Evolutionary conservation across 2,888 invertebrate species (phyloP), one percentile per base, ranked within the genome.

Genomic region (Lepidochitona cinerea): DNA sequence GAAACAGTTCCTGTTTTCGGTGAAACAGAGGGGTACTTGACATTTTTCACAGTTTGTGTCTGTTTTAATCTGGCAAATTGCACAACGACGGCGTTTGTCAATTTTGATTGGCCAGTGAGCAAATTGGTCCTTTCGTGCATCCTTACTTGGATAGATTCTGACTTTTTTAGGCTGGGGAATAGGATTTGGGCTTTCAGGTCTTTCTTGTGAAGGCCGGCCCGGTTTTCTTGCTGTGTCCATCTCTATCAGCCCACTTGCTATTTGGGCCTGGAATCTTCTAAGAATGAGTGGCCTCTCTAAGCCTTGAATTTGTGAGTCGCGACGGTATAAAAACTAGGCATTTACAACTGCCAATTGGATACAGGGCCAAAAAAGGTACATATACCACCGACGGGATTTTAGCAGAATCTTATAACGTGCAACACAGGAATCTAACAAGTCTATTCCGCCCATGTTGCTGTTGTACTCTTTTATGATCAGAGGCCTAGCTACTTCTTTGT

Each of bases 1-100:
- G 53, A 75, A 72, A 54, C 75, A 72, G 71, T 72, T 75, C 35
- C 72, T 64, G 35, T 72, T 49, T 52, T 75, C 71, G 65, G 59
- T 70, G 18, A 72, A 59, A 37, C 72, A 75, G 37, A 71, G n/a
- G 52, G 64, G 67, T 26, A 70, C 70, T 33, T 36, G 65, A 52
- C 75, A 75, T 35, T 66, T 72, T 35, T 66, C 66, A 66, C 66
- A 66, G 35, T 23, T 7, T 32, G n/a, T n/a, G n/a, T n/a, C n/a
- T n/a, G n/a, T n/a, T n/a, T n/a, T n/a, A n/a, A n/a, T 66, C 41
- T 41, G 41, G 18, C 41, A 41, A 18, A 41, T 41, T 9, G 41
- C 41, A 41, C 66, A 35, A n/a, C 71, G 53, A 18, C 71, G 0
- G 7, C 71, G 71, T 35, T 70, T 70, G n/a, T 70, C 36, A 71